Conservation (phyloP, 1,140 invertebrate species). For the Aporrectodea caliginosa region DNA sequence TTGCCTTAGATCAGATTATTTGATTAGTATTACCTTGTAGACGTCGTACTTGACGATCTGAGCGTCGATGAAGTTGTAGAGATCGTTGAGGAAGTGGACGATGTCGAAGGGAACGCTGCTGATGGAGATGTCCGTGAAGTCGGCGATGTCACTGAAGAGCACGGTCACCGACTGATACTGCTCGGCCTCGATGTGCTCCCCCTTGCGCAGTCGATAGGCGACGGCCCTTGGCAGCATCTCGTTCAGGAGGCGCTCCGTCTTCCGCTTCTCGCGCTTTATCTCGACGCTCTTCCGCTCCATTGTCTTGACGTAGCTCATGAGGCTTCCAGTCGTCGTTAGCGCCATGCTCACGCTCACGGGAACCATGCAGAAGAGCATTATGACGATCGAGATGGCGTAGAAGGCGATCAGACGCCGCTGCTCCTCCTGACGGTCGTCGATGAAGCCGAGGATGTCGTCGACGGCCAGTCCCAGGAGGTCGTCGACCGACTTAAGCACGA, state of each 20-base stretch:
- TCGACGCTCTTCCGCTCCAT: constrained; percentile 13
- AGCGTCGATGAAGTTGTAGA: constrained; percentile 50
- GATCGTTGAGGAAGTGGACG: constrained; percentile 37
- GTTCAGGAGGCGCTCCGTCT: constrained; percentile 25
- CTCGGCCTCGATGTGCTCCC: constrained; percentile 24
- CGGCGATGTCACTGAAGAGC: constrained; percentile 39
- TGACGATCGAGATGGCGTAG: background rate
- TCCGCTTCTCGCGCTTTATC: constrained; percentile 17
- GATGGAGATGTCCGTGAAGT: constrained; percentile 36
- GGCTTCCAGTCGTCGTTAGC: constrained; percentile 6
- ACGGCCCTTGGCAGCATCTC: constrained; percentile 30
- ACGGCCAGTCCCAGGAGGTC: background rate
- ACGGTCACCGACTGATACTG: constrained; percentile 33
- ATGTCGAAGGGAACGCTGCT: constrained; percentile 36
- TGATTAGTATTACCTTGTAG: constrained; percentile 82
- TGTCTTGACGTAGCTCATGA: constrained; percentile 11
- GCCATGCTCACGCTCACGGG: constrained; percentile 6
- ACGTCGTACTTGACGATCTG: constrained; percentile 88
- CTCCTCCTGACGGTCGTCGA: background rate
- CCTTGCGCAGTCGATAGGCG: constrained; percentile 14
- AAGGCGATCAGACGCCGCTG: background rate
- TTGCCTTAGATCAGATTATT: no score
- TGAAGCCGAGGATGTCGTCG: background rate
- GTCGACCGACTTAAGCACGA: background rate
- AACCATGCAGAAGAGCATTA: background rate